Base-by-base conservation (phyloP, 2,113 vertebrate genomes). In the Corythoichthys intestinalis region DNA sequence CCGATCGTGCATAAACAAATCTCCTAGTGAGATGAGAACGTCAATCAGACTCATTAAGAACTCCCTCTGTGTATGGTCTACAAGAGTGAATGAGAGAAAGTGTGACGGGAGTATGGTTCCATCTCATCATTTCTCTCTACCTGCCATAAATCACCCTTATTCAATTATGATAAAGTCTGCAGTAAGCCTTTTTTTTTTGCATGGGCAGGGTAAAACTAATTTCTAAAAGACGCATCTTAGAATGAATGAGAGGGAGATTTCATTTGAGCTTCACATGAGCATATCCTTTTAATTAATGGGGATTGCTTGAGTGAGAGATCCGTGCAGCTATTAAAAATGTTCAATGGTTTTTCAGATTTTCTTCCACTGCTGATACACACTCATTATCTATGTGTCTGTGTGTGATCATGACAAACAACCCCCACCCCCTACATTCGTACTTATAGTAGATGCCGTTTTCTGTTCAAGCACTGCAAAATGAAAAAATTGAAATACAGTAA, bases 211-310 rank as follows among this genome's bases (percentile, higher is more conserved):
- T 72, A 35, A 61, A 67, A 74, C 83, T 84, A 75, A 79, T 78
- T 28, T 85, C 65, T 74, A 54, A 63, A 54, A 76, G 73, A 82
- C 76, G 34, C 74, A 61, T 75, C 63, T 35, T 73, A 46, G 56
- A 63, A 73, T 78, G 77, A 87, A 83, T 78, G 76, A 80, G 79
- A 77, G 74, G 79, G 75, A 78, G 81, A 81, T 84, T 87, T 87
- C 75, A 83, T 74, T 84, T 67, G 15, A 64, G 74, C 69, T 82
- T 82, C 82, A 81, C 77, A 48, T 13, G 77, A 64, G 68, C 83
- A 70, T 83, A 77, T 82, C 76, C 58, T 76, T 81, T 86, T 87
- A 88, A 91, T 90, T 89, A 88, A 88, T 85, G 76, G 62, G 66
- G 41, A 61, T 69, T 49, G 39, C 63, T 72, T 76, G 46, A 71